Evolutionary conservation across 2,888 invertebrate species (phyloP).

Genomic region (Ceraclea dissimilis): DNA sequence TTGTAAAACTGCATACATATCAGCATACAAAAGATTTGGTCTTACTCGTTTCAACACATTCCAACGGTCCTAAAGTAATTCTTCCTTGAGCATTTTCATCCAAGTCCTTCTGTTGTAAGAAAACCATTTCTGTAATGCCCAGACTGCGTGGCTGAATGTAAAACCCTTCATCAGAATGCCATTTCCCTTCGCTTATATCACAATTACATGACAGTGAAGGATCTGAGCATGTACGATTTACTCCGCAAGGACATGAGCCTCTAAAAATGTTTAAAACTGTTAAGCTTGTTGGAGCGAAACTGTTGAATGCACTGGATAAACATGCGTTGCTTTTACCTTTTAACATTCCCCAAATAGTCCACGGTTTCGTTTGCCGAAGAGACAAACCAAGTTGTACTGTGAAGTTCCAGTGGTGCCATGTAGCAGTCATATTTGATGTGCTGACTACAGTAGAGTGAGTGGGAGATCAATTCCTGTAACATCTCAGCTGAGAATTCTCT

Average conservation of each 20-base stretch:
- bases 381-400: conserved; percentile 83
- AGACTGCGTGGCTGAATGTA: conserved; percentile 73
- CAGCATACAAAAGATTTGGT: too few relatives aligned
- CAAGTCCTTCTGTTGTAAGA: conserved; percentile 76
- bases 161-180: conserved; percentile 84
- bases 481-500: conserved; percentile 85
- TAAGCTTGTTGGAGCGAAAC: too few relatives aligned
- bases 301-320: too few relatives aligned
- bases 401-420: conserved; percentile 77
- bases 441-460: conserved; percentile 83
- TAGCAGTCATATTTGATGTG: conserved; percentile 87
- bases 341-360: conserved; percentile 77
- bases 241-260: conserved; percentile 67
- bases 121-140: conserved; percentile 86
- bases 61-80: conserved; percentile 83
- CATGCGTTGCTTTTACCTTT: conserved; percentile 46
- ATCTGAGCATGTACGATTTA: conserved; percentile 75
- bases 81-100: conserved; percentile 77
- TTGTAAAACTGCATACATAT: too few relatives aligned
- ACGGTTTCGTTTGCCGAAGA: conserved; percentile 75
- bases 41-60: conserved; percentile 92
- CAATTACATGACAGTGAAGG: conserved; percentile 83
- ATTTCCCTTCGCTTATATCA: conserved; percentile 79
- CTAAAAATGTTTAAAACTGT: conserved; percentile 45
- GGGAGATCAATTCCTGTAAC: conserved; percentile 83